These are phyloP conservation scores for Osmerus mordax DNA, from an alignment of 2,113 vertebrate genomes.

Conservation along the genomic window DNA sequence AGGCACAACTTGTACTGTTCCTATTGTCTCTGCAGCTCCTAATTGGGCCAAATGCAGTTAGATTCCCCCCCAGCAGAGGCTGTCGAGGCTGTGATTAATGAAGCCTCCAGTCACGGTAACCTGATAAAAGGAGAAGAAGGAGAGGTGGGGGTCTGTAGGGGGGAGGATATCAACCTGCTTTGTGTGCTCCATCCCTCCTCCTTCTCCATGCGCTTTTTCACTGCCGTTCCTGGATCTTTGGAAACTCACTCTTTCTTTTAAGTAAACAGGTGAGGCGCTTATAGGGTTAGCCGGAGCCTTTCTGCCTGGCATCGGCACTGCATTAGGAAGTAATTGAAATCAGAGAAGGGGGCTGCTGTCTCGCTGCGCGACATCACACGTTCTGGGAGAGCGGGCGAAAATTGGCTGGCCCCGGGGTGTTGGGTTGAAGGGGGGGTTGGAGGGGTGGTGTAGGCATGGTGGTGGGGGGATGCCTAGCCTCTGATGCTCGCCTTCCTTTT, in stretches of 20 bases:
- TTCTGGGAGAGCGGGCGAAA: conserved; percentile 40
- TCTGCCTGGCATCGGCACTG: not conserved
- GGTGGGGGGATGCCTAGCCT: conserved; percentile 23
- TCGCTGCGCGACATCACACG: conserved; percentile 52
- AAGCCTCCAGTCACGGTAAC: conserved; percentile 72
- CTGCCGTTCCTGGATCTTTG: conserved; percentile 45
- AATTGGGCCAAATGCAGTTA: conserved; percentile 81
- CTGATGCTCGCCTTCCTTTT: conserved; percentile 29
- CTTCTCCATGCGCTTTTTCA: conserved; percentile 53
- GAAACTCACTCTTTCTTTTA: conserved; percentile 38
- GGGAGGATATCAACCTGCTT: conserved; percentile 60
- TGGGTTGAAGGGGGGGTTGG: conserved; percentile 3
- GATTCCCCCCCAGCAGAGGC: conserved; percentile 66
- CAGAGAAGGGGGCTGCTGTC: conserved; percentile 29
- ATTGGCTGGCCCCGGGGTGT: conserved; percentile 28
- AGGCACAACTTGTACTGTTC: conserved; percentile 72
- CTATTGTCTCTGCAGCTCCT: conserved; percentile 74
- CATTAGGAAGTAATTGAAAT: conserved; percentile 54
- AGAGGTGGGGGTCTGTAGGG: conserved; percentile 26
- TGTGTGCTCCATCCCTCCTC: conserved; percentile 54
- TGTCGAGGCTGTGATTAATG: conserved; percentile 77
- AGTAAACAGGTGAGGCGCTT: conserved; percentile 58
- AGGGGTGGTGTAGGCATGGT: not conserved
- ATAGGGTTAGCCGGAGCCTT: not conserved
- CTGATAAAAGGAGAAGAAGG: conserved; percentile 67